Evolutionary conservation across 2,888 invertebrate species (phyloP).

Genomic region (Caenorhabditis sulstoni): DNA sequence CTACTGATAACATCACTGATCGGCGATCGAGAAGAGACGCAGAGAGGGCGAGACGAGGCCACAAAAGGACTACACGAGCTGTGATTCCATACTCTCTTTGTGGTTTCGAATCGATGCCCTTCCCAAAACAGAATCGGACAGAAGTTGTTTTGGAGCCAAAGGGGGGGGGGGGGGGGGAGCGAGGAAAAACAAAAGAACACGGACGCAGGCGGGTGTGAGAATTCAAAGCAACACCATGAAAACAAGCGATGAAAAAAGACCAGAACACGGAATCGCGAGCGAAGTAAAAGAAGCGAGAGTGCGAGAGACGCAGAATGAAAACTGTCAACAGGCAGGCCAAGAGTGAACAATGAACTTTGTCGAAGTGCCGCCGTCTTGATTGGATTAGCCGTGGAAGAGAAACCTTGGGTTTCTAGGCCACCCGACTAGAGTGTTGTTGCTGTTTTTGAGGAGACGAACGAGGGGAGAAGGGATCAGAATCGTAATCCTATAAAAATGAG

Average conservation of each 20-base stretch:
- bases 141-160: too few species aligned
- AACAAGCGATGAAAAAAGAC: too few species aligned
- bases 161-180: too few species aligned
- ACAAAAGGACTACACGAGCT: background rate
- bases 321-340: background rate
- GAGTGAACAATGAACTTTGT: constrained; percentile 1
- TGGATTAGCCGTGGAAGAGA: too few species aligned
- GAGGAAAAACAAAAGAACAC: background rate
- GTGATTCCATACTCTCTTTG: too few species aligned
- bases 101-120: too few species aligned
- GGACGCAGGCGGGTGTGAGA: background rate
- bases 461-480: too few species aligned
- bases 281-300: background rate
- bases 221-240: background rate
- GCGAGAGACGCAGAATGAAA: background rate
- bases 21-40: background rate
- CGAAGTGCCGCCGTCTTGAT: background rate
- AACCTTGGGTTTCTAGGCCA: too few species aligned
- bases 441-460: too few species aligned
- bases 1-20: constrained; percentile 49
- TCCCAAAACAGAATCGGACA: too few species aligned
- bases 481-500: too few species aligned
- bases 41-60: background rate
- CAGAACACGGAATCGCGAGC: background rate
- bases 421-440: too few species aligned